phyloP scores from a whole-genome alignment of 2,113 vertebrate genomes.

The Gavialis gangeticus region DNA sequence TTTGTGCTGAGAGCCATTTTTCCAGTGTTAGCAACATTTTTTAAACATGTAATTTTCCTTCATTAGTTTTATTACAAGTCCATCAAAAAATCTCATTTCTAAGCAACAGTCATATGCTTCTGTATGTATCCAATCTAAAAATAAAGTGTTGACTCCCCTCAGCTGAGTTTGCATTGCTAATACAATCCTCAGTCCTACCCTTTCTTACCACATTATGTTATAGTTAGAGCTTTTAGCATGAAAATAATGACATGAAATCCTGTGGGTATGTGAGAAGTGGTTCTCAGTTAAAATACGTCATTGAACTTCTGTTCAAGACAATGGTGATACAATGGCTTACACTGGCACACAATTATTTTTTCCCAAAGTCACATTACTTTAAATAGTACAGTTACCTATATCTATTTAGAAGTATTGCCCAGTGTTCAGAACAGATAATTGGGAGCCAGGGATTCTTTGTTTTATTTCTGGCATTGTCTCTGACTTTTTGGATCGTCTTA shows the following conservation, averaged over 20 bases:
- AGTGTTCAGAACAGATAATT: accelerated
- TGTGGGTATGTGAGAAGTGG: not conserved
- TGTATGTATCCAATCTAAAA: not conserved
- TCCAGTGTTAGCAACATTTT: constrained; percentile 27
- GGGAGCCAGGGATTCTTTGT: not conserved
- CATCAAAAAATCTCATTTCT: constrained; percentile 14
- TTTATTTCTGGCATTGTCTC: accelerated
- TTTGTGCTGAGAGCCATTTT: constrained; percentile 45
- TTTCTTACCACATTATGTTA: not conserved
- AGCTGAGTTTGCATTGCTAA: not conserved
- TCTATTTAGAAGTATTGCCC: not conserved
- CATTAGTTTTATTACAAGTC: constrained; percentile 18
- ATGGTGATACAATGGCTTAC: not conserved
- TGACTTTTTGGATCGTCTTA: not conserved
- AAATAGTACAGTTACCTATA: not conserved
- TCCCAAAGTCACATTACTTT: not conserved
- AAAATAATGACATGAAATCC: not conserved
- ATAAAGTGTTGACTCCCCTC: not conserved
- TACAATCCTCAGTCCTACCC: not conserved
- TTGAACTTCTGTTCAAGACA: not conserved
- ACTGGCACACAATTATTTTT: not conserved
- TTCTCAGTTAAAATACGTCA: not conserved
- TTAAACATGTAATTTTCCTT: constrained; percentile 50
- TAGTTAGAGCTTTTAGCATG: accelerated
- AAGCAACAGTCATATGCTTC: accelerated